These are phyloP conservation scores for Whitmania pigra DNA, from an alignment of 1,140 invertebrate genomes.

Conservation along the genomic window DNA sequence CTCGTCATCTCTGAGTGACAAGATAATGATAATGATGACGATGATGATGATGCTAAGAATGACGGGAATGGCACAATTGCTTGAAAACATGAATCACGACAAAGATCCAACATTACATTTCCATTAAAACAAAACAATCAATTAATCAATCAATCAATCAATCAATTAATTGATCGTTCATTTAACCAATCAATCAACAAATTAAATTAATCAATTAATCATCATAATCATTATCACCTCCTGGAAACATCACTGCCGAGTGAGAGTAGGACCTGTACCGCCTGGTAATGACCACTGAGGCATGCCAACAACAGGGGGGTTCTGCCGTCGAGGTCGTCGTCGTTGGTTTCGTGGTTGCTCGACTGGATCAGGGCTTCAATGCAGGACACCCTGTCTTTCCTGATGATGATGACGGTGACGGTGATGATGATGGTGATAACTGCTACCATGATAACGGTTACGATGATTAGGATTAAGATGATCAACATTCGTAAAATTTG, in stretches of 20 bases:
- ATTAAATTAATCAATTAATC: background rate
- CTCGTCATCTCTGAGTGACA: conserved; percentile 22
- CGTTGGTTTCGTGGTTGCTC: conserved; percentile 25
- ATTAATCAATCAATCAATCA: background rate
- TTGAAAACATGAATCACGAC: no score
- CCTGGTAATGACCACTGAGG: conserved; percentile 23
- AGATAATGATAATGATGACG: background rate
- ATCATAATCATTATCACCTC: conserved; percentile 14
- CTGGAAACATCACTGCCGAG: conserved; percentile 25
- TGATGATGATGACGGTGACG: conserved; percentile 1
- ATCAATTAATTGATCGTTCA: background rate
- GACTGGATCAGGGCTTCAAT: conserved; percentile 21
- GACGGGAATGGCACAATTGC: background rate
- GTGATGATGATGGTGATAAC: background rate
- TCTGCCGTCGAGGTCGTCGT: conserved; percentile 25
- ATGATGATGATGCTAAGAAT: background rate
- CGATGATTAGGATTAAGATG: no score
- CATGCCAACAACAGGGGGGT: conserved; percentile 25
- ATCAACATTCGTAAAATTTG: background rate
- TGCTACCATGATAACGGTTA: no score
- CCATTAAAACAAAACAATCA: background rate
- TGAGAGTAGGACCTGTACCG: conserved; percentile 22
- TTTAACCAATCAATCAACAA: background rate
- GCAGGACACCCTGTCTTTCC: conserved; percentile 23
- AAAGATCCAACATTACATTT: no score